phyloP scores from a whole-genome alignment of 1,140 invertebrate species.

The Calephelis nemesis region DNA sequence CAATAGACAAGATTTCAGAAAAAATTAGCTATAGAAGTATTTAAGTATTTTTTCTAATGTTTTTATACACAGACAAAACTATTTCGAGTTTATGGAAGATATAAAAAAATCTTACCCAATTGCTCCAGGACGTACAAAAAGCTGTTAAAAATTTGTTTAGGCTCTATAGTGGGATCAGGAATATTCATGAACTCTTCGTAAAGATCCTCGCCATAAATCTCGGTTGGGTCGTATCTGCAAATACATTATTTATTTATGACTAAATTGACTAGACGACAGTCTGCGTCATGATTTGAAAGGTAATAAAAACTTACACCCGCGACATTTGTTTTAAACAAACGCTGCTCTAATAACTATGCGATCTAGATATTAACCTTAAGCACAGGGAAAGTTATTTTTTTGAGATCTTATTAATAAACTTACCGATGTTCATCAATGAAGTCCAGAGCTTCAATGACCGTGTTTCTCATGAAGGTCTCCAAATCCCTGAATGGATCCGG shows the following conservation, averaged over 20 bases:
- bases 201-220: conserved; percentile 72
- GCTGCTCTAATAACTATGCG: no score
- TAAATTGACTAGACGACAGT: not conserved
- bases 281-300: no score
- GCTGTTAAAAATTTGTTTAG: conserved; percentile 58
- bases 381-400: no score
- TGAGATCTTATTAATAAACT: not conserved
- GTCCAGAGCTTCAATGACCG: conserved; percentile 38
- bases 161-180: conserved; percentile 65
- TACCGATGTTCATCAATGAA: conserved; percentile 64
- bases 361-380: no score
- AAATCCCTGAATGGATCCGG: conserved; percentile 40
- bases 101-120: conserved; percentile 48
- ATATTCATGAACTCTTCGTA: conserved; percentile 72
- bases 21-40: no score
- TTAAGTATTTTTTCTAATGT: no score
- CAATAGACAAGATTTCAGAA: no score
- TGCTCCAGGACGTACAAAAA: conserved; percentile 69
- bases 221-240: conserved; percentile 67
- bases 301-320: no score
- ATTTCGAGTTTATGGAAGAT: not conserved
- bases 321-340: no score
- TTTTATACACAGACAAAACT: not conserved
- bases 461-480: conserved; percentile 49
- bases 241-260: not conserved